Evolutionary conservation across 1,140 invertebrate genomes (phyloP), one percentile per base, ranked within the genome.

Genomic region (Aphis gossypii): DNA sequence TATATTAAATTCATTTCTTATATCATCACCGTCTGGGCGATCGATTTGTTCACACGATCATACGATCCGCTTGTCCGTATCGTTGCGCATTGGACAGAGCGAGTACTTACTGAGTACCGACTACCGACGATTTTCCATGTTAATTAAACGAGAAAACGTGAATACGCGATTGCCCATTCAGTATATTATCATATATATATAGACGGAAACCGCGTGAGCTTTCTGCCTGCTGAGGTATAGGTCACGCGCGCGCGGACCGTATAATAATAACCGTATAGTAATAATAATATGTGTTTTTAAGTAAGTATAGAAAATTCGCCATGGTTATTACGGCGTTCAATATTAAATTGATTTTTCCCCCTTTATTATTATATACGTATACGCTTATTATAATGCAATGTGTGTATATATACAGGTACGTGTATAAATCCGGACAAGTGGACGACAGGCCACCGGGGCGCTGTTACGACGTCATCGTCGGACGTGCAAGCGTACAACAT

Each of bases 361-460:
- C 60, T 68, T 68, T n/a, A 60, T 30, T 30, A 14, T 56, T 5
- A 54, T 54, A 54, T 30, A 30, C 30, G 30, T 30, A 14, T 51
- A 51, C 48, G 48, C 18, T 18, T 51, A 51, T 68, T 68, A 30
- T 30, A 68, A 30, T 68, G 60, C 11, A 30, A 68, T 60, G 30
- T 60, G 9, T 30, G 14, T 60, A 60, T 60, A 60, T 7, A 30
- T 35, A 25, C 30, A 68, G 60, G 25, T 68, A 20, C 44, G 23
- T 23, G 38, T 46, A 38, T 35, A n/a, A 84, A 44, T 84, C 35
- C 46, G 21, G 88, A 90, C 88, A 60, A 60, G 88, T 44, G 44
- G 38, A 90, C 54, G 88, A 90, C 88, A 90, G 88, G 54, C 54
- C 54, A 44, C 54, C 51, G 48, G 51, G 51, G 35, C 46, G 46